Conservation (phyloP, 1,140 invertebrate genomes). For the Neodiprion pinetum region DNA sequence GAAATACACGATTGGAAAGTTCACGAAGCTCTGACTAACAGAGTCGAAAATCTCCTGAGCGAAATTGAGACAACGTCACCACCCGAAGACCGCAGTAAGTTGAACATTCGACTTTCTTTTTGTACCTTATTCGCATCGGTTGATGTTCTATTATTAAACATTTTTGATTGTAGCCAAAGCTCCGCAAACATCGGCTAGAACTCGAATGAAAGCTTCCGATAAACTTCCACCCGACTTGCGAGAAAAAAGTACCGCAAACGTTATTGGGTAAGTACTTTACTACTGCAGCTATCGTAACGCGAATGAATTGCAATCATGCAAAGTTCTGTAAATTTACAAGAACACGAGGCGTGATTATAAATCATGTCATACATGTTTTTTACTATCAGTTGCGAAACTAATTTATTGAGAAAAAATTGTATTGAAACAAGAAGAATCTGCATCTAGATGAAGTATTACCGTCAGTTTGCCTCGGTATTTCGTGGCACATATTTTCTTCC, state of each 20-base stretch:
- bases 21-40: constrained; percentile 21
- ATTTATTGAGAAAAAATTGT: too few relatives aligned
- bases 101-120: not conserved
- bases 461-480: too few relatives aligned
- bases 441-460: too few relatives aligned
- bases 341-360: too few relatives aligned
- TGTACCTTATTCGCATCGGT: not conserved
- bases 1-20: constrained; percentile 35
- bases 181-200: not conserved
- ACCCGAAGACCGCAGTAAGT: not conserved
- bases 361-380: too few relatives aligned
- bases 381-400: too few relatives aligned
- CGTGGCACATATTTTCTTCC: too few relatives aligned
- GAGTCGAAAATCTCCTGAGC: constrained; percentile 18
- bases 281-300: not conserved
- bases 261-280: not conserved
- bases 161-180: not conserved
- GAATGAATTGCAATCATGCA: too few relatives aligned
- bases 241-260: not conserved
- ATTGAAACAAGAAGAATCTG: too few relatives aligned
- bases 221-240: not conserved
- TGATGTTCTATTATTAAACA: not conserved
- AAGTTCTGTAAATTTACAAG: too few relatives aligned
- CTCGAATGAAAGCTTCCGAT: not conserved
- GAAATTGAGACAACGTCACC: not conserved